These are phyloP conservation scores for Sebastes wilsoni DNA, from an alignment of 2,797 vertebrate species.

Conservation along the genomic window DNA sequence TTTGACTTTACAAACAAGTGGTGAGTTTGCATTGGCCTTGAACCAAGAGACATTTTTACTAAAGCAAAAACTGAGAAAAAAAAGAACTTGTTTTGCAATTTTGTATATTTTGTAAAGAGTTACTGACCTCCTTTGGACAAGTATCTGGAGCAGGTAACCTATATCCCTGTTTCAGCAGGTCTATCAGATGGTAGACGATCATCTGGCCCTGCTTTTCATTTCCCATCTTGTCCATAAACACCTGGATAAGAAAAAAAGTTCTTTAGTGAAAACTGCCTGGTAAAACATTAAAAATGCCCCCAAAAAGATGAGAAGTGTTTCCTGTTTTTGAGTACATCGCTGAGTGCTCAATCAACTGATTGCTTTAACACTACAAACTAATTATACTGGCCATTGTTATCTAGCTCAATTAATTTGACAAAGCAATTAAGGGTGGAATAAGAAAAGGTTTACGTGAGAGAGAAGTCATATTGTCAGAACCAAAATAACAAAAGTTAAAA, in stretches of 20 bases:
- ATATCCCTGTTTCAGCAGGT: constrained; percentile 89
- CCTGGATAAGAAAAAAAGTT: constrained; percentile 74
- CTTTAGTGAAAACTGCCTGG: not conserved
- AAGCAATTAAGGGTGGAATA: not conserved
- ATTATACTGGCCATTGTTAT: not conserved
- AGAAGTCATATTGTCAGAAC: not conserved
- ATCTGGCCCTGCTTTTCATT: constrained; percentile 98
- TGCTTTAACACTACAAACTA: not conserved
- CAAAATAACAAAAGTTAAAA: not conserved
- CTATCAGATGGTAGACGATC: constrained; percentile 97
- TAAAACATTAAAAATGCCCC: not conserved
- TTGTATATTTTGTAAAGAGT: not conserved
- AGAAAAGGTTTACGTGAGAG: not conserved
- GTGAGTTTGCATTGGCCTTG: not conserved
- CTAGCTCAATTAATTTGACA: not conserved
- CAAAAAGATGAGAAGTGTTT: not conserved
- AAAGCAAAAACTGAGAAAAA: not conserved
- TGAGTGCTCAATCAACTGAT: constrained; percentile 21
- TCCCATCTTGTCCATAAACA: constrained; percentile 98
- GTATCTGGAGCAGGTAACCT: constrained; percentile 89
- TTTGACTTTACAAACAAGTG: not conserved
- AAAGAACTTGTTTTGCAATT: not conserved
- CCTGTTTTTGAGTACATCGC: not conserved
- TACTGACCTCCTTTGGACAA: constrained; percentile 90
- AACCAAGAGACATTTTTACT: not conserved